These are phyloP conservation scores for Leptoclinus maculatus DNA, from an alignment of 2,797 vertebrate species.

Conservation along the genomic window DNA sequence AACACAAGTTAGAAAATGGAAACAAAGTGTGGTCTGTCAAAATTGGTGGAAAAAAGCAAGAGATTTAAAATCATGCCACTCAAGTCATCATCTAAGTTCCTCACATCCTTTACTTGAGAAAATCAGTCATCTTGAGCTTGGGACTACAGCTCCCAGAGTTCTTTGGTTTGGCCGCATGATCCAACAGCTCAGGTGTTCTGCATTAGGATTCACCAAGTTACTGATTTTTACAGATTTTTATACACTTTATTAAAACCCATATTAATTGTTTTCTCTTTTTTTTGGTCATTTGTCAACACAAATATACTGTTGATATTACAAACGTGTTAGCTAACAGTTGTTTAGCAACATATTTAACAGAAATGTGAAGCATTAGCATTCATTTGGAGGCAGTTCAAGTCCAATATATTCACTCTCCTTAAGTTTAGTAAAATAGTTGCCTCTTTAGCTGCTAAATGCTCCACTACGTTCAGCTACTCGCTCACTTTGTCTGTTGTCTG, in stretches of 20 bases:
- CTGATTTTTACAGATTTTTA: no score
- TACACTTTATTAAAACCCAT: no score
- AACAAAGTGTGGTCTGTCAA: background rate
- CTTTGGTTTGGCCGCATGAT: background rate
- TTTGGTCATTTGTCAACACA: background rate
- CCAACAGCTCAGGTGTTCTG: background rate
- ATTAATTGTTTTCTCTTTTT: no score
- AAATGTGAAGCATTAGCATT: background rate
- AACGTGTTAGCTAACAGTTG: background rate
- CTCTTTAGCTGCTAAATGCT: background rate
- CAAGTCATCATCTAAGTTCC: background rate
- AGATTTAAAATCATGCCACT: background rate
- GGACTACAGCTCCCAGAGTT: constrained; percentile 13
- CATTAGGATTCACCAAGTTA: no score
- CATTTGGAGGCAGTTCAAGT: background rate
- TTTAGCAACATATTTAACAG: background rate
- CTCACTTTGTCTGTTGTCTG: background rate
- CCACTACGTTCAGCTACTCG: background rate
- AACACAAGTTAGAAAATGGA: background rate
- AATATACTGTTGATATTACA: background rate
- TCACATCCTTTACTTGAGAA: background rate
- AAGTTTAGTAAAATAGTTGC: background rate
- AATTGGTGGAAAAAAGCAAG: background rate
- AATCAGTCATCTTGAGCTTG: background rate
- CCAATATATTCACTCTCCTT: background rate